Conservation (phyloP, 2,888 invertebrate species). For the Hartigia nigra region DNA sequence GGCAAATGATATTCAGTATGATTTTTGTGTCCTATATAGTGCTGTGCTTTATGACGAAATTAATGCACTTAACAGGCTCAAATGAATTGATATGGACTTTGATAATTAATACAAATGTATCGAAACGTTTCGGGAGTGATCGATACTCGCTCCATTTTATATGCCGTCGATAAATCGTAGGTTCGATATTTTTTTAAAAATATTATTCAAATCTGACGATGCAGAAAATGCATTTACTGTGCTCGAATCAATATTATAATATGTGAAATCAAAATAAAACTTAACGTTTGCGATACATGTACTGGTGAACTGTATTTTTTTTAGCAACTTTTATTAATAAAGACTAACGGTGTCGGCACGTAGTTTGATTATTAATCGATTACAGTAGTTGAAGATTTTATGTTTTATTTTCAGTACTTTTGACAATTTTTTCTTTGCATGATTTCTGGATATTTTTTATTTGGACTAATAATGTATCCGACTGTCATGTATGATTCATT, state of each 20-base stretch:
- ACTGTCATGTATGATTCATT: conserved; percentile 11
- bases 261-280: conserved; percentile 7
- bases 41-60: neutral
- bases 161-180: neutral
- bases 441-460: conserved; percentile 6
- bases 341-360: conserved; percentile 10
- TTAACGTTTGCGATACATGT: conserved; percentile 1
- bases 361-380: conserved; percentile 6
- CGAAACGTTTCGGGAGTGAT: neutral
- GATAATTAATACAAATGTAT: neutral
- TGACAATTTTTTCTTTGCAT: conserved; percentile 4
- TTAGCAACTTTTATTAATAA: conserved; percentile 9
- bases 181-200: neutral
- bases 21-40: neutral
- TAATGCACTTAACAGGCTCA: neutral
- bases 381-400: neutral
- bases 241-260: neutral
- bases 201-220: neutral
- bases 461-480: conserved; percentile 2
- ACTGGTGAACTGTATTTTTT: conserved; percentile 4
- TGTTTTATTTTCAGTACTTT: conserved; percentile 1
- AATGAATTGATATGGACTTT: neutral
- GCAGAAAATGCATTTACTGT: neutral
- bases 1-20: neutral
- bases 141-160: neutral